Evolutionary conservation across 2,888 invertebrate species (phyloP).

Genomic region (Drosophila flavopinicola): DNA sequence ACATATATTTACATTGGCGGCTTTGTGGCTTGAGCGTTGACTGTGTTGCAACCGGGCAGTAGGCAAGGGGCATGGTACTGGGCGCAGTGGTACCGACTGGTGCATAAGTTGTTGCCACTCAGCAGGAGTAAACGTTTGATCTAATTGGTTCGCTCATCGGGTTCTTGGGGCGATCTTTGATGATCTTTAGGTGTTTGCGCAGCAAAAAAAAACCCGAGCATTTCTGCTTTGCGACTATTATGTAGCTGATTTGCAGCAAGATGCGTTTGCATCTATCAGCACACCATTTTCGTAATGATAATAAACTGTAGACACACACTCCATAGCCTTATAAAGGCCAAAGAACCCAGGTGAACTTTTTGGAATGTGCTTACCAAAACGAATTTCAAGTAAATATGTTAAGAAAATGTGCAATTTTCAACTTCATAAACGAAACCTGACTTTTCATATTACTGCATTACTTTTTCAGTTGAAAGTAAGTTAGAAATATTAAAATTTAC

Average conservation of each 20-base stretch:
- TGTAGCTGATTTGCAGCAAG: slow-evolving; percentile 19
- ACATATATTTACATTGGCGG: slow-evolving; percentile 52
- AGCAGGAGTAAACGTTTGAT: slow-evolving; percentile 78
- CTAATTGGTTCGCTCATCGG: slow-evolving; percentile 78
- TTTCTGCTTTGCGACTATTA: slow-evolving; percentile 9
- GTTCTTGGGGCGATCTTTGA: slow-evolving; percentile 31
- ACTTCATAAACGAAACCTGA: neutral
- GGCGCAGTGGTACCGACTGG: slow-evolving; percentile 17
- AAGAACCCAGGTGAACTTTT: neutral
- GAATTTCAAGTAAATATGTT: neutral
- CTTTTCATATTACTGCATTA: neutral
- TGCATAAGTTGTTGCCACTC: slow-evolving; percentile 66
- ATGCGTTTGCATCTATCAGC: slow-evolving; percentile 27
- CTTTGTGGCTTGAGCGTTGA: slow-evolving; percentile 44
- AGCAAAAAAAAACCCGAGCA: slow-evolving; percentile 4
- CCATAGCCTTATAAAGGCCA: neutral
- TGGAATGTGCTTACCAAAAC: neutral
- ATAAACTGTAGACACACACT: neutral
- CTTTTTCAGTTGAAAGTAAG: neutral
- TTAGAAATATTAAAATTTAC: too few species aligned
- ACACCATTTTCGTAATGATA: slow-evolving; percentile 23
- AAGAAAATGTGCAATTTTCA: neutral
- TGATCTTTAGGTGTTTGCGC: slow-evolving; percentile 37
- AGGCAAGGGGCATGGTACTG: neutral
- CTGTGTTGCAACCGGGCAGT: slow-evolving; percentile 35